phyloP scores from a whole-genome alignment of 1,140 invertebrate species.

The Euwallacea similis region DNA sequence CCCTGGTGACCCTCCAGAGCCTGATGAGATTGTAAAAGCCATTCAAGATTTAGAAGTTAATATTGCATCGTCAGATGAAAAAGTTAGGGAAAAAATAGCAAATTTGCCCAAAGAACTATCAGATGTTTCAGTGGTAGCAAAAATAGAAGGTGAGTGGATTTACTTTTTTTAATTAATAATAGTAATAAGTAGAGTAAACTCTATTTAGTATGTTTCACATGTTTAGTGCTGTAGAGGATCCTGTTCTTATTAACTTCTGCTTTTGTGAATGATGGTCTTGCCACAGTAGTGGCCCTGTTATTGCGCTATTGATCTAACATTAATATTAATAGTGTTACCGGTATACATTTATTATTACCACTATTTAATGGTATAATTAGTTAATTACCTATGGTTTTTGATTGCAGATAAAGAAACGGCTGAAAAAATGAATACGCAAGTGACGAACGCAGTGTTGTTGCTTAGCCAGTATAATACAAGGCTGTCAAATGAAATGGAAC shows the following conservation, averaged over 20 bases:
- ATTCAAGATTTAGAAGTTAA: constrained; percentile 78
- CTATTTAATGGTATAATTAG: no score
- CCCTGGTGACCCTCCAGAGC: constrained; percentile 81
- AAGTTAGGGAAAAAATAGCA: constrained; percentile 88
- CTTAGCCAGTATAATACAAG: constrained; percentile 88
- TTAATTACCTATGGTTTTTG: neutral
- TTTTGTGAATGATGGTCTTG: no score
- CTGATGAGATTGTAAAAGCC: constrained; percentile 82
- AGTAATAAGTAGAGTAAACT: no score
- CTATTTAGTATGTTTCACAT: neutral
- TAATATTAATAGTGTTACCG: no score
- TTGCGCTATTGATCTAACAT: no score
- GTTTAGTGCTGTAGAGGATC: no score
- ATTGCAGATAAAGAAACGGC: constrained; percentile 69
- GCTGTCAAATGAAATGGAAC: constrained; percentile 84
- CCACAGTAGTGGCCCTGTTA: no score
- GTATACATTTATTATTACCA: no score
- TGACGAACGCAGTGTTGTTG: constrained; percentile 83
- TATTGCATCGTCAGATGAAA: constrained; percentile 91
- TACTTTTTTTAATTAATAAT: no score
- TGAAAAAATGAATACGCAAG: constrained; percentile 70
- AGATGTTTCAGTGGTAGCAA: constrained; percentile 81
- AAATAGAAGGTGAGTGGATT: constrained; percentile 69
- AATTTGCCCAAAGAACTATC: constrained; percentile 92
- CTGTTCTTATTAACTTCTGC: no score